A percentile compares a stretch with the other conserved stretches of the same genome.
Conservation (phyloP, 2,797 vertebrate genomes). For the Denticeps clupeoides region DNA sequence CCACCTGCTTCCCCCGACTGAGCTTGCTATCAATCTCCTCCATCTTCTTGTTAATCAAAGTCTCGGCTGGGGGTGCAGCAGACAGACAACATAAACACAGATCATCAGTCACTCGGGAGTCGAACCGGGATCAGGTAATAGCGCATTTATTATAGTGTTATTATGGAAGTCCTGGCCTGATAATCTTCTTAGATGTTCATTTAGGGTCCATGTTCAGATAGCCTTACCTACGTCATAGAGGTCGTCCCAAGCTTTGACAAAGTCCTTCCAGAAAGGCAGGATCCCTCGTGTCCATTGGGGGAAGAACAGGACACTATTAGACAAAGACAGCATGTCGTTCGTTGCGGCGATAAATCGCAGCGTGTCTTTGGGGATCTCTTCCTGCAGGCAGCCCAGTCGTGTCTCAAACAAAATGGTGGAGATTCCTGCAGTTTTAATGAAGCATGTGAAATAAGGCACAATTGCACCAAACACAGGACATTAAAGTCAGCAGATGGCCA, state of each 20-base stretch:
- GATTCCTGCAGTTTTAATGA: constrained; percentile 37
- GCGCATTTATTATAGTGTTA: no score
- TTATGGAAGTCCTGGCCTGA: no score
- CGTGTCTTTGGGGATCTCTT: constrained; percentile 55
- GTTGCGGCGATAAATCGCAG: constrained; percentile 49
- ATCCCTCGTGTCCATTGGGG: constrained; percentile 53
- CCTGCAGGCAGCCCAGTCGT: constrained; percentile 57
- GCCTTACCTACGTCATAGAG: constrained; percentile 51
- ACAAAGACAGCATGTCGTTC: constrained; percentile 51
- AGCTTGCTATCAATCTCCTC: constrained; percentile 35
- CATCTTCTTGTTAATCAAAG: constrained; percentile 44
- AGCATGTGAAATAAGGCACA: no score
- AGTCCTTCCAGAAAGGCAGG: constrained; percentile 56
- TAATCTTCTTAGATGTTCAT: no score
- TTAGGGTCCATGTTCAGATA: no score
- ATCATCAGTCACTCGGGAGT: neutral
- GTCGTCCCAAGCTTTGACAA: constrained; percentile 64
- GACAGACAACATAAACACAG: neutral
- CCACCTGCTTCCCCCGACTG: constrained; percentile 19
- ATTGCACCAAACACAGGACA: no score
- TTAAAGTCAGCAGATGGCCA: no score
- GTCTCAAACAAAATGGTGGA: constrained; percentile 61
- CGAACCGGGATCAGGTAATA: no score
- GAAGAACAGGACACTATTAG: constrained; percentile 42
- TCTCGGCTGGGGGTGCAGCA: constrained; percentile 33